Base-by-base conservation (phyloP, 1,140 invertebrate genomes). In the Aphelenchoides fujianensis region DNA sequence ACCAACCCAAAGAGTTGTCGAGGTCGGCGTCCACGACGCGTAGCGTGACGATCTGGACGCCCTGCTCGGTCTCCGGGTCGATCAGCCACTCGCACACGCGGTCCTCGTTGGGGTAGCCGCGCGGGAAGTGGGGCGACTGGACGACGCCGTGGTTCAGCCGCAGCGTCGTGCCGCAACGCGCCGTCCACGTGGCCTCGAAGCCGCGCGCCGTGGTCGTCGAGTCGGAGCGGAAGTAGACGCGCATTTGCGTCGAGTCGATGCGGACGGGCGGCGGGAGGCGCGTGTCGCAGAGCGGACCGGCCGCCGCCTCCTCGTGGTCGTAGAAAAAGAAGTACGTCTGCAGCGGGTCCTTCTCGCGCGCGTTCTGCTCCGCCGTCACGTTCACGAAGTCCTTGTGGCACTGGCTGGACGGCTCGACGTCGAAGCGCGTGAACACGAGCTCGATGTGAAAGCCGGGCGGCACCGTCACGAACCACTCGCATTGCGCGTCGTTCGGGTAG, bases 221-320 rank as follows among this genome's bases (percentile, higher is more conserved):
- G 41, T 83, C 79, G 7, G 77, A 71, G 7, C 81, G 83, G 66
- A 83, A 83, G 68, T 84, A 83, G 2, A 87, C 66, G 31, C 85
- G 69, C 7, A 87, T 64, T 35, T 79, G 74, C 68, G 82, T 82
- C 2, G 74, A 72, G 52, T 84, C 82, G 0, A 74, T 74, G 7
- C 59, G 36, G 37, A 80, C 63, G 1, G 72, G 67, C 36, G 48
- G 41, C 36, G 32, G 70, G 28, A 36, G 59, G 30, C 0, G 12
- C 19, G 3, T 66, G 37, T 30, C 36, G 3, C 31, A 64, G 5
- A 64, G 59, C 35, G 32, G 23, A 41, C 3, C 23, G 23, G 5
- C 23, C n/a, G 30, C 59, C 59, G 28, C 31, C 27, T 82, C 73
- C 61, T 84, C 82, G 37, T 83, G 76, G 63, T 83, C 77, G 64